Conservation (phyloP, 1,140 invertebrate species). For the Zaprionus camerounensis region DNA sequence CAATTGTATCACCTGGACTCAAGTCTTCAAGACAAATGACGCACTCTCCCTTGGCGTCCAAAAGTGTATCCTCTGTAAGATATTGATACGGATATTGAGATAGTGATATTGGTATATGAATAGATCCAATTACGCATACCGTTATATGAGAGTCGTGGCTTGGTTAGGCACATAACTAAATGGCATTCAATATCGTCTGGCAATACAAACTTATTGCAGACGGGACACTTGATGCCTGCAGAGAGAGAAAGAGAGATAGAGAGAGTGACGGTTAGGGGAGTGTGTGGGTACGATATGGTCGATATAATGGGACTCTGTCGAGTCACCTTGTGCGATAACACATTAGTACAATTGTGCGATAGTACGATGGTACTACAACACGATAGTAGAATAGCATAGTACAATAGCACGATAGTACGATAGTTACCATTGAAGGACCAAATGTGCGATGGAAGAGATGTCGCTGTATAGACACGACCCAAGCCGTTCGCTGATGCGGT, state of each 20-base stretch:
- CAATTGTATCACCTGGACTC: conserved; percentile 96
- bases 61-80: conserved; percentile 95
- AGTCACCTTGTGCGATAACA: neutral
- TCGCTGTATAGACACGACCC: conserved; percentile 93
- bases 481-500: conserved; percentile 85
- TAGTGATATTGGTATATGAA: neutral
- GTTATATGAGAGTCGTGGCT: conserved; percentile 99
- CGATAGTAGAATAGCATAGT: too few relatives aligned
- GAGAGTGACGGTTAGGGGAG: neutral
- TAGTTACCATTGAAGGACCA: conserved; percentile 95
- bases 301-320: neutral
- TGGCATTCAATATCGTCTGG: conserved; percentile 99
- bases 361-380: too few relatives aligned
- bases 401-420: neutral
- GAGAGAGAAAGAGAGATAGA: neutral
- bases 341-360: too few relatives aligned
- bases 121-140: conserved; percentile 87
- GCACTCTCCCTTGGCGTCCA: conserved; percentile 98
- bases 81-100: neutral
- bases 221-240: conserved; percentile 98
- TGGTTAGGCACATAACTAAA: conserved; percentile 99
- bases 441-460: conserved; percentile 95
- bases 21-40: conserved; percentile 99
- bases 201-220: conserved; percentile 98
- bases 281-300: neutral